Conservation (phyloP, 92 coral and sea anemone species). For the Virgularia gustaviana region DNA sequence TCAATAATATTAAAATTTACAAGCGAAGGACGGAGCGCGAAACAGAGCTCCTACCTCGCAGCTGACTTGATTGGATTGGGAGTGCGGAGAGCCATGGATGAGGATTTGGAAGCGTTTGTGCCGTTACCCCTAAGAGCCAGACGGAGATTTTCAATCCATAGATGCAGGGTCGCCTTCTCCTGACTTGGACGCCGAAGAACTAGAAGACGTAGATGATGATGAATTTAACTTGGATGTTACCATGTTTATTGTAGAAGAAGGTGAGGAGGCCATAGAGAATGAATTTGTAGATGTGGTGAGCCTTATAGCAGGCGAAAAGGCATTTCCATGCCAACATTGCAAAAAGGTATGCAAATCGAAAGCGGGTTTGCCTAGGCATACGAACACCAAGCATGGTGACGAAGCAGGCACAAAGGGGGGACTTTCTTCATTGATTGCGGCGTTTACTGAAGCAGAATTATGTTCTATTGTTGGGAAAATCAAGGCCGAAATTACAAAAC, state of each 20-base stretch:
- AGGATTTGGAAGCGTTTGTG: background rate
- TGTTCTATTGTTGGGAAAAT: background rate
- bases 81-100: no score
- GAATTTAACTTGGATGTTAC: conserved; percentile 6
- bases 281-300: background rate
- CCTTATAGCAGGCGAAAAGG: conserved; percentile 2
- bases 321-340: background rate
- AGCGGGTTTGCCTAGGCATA: background rate
- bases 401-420: background rate
- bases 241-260: background rate
- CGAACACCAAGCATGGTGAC: background rate
- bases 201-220: background rate
- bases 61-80: no score
- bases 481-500: background rate
- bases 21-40: no score
- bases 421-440: no score
- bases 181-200: background rate
- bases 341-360: conserved; percentile 1
- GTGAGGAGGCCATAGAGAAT: background rate
- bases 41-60: no score
- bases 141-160: no score
- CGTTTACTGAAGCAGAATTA: background rate
- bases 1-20: no score
- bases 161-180: background rate
- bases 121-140: background rate